Base-by-base conservation (phyloP, 2,797 vertebrate species). In the Gadopsis bispinosus region DNA sequence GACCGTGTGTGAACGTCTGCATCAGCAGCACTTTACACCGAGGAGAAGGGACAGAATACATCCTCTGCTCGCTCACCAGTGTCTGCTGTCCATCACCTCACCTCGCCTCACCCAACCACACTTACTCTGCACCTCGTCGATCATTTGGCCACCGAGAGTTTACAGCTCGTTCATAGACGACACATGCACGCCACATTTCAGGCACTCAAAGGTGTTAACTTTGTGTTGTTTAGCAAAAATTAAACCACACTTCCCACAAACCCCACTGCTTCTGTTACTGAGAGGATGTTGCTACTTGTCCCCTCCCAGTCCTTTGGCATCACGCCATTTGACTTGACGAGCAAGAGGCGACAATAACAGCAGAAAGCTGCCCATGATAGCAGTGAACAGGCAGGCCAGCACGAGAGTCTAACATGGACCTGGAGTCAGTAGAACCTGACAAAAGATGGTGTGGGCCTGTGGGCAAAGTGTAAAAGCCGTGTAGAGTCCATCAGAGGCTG, bases 21-120 rank as follows among this genome's bases (percentile, higher is more conserved):
- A 79, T 86, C 89, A 88, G 89, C 89, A 84, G n/a, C 73, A 62
- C 70, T 80, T 80, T 68, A 75, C 77, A 85, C 75, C 64, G 54
- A 83, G 69, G 70, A 64, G 79, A 78, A 41, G 69, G 37, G 62
- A 82, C 83, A 77, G 33, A n/a, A 64, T 37, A 70, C 56, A 54
- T 55, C 17, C 64, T 26, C 20, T 69, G 70, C 39, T 62, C 77
- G 20, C 53, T 73, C 69, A 14, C 20, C 67, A 77, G 20, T 60
- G 61, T 65, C 39, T n/a, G 3, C 54, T 4, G 35, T 54, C 55
- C 69, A 7, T 75, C 79, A 51, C 71, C 80, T 80, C 50, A 7
- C 47, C 73, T 60, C 58, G 10, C 69, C 54, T 14, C 29, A 13
- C 39, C 39, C 39, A 1, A 10, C 39, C 39, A 41, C 37, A 39